Conservation (phyloP, 2,113 vertebrate species). For the Dipodomys stephensi region DNA sequence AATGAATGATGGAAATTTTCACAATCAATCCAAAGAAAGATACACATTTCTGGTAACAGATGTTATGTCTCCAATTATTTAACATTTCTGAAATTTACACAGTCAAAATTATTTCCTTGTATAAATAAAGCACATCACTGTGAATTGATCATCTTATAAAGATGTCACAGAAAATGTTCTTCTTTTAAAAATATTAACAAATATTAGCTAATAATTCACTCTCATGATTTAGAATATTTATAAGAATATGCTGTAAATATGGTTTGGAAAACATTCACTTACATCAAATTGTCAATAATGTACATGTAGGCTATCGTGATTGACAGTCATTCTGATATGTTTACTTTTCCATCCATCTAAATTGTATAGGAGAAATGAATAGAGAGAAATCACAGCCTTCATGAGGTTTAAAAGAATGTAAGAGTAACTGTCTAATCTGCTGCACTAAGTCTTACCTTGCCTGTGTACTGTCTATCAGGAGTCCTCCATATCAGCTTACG, state of each 20-base stretch:
- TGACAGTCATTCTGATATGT: not conserved
- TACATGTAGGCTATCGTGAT: not conserved
- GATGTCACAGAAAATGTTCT: not conserved
- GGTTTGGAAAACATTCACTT: not conserved
- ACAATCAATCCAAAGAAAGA: not conserved
- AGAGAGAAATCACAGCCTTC: not conserved
- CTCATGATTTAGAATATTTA: not conserved
- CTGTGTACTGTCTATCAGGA: not conserved
- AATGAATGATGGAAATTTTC: not conserved
- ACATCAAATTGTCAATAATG: not conserved
- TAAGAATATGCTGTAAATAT: not conserved
- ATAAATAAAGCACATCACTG: not conserved
- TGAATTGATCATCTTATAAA: not conserved
- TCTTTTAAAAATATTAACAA: not conserved
- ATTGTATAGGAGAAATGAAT: slow-evolving; percentile 4
- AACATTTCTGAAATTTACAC: not conserved
- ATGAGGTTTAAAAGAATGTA: not conserved
- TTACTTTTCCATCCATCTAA: not conserved
- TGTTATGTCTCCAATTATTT: slow-evolving; percentile 14
- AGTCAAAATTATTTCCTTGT: not conserved
- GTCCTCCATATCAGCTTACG: no score
- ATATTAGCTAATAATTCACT: not conserved
- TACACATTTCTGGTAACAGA: not conserved
- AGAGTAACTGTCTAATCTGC: not conserved
- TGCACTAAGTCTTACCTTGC: not conserved